Conservation (phyloP, 1,140 invertebrate genomes). For the Zophobas morio region DNA sequence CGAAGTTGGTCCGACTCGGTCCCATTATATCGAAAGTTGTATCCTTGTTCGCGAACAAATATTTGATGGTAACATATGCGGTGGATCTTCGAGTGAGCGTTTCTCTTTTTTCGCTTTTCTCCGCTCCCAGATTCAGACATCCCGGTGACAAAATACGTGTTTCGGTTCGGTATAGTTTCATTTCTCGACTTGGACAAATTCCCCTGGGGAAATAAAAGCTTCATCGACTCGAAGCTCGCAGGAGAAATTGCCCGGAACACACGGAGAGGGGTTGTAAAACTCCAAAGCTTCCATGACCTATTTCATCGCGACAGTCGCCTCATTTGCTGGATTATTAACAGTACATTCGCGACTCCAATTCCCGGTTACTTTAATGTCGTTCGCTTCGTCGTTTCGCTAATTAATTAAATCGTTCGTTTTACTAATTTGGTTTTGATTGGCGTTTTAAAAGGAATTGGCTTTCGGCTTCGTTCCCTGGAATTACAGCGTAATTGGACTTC, state of each 20-base stretch:
- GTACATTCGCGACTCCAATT: slow-evolving; percentile 56
- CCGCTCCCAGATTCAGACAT: slow-evolving; percentile 57
- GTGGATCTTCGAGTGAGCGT: slow-evolving; percentile 43
- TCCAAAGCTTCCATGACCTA: slow-evolving; percentile 58
- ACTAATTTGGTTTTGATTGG: slow-evolving; percentile 37
- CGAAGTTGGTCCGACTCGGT: slow-evolving; percentile 15
- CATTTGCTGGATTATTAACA: slow-evolving; percentile 64
- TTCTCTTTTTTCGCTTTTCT: slow-evolving; percentile 42
- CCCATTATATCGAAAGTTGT: slow-evolving; percentile 36
- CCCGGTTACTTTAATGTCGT: slow-evolving; percentile 55
- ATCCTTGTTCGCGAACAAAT: slow-evolving; percentile 33
- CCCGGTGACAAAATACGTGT: slow-evolving; percentile 63
- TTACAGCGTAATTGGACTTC: not conserved
- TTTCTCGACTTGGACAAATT: slow-evolving; percentile 63
- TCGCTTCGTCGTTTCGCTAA: slow-evolving; percentile 49
- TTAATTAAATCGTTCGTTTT: slow-evolving; percentile 44
- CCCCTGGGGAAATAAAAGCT: slow-evolving; percentile 64
- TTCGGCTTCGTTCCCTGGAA: not conserved
- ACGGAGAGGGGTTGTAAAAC: slow-evolving; percentile 60
- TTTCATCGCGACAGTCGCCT: slow-evolving; percentile 54
- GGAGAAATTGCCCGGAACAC: slow-evolving; percentile 64
- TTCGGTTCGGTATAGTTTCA: slow-evolving; percentile 61
- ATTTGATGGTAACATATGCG: slow-evolving; percentile 56
- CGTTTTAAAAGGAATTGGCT: not conserved
- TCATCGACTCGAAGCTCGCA: slow-evolving; percentile 59